A percentile compares a stretch with the other conserved stretches of the same genome.
phyloP scores from a whole-genome alignment of 92 coral and sea anemone genomes.

The Blastomussa wellsi region DNA sequence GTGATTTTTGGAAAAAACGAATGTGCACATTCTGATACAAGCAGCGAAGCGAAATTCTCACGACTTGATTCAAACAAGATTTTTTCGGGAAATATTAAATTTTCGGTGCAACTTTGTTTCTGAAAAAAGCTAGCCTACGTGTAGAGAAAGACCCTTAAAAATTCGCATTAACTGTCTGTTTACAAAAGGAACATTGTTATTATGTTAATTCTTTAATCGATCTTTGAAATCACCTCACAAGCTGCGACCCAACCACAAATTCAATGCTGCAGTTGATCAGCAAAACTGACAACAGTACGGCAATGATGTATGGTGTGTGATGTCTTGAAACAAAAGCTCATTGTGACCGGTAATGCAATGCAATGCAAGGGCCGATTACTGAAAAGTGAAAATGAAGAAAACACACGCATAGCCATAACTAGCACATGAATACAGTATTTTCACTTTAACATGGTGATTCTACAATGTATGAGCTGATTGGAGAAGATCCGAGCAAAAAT shows the following conservation, averaged over 20 bases:
- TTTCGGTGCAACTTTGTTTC: not conserved
- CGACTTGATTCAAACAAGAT: not conserved
- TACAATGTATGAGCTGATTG: no score
- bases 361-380: not conserved
- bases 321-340: conserved; percentile 25
- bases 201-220: not conserved
- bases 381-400: not conserved
- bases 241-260: not conserved
- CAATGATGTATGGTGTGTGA: not conserved
- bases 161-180: not conserved
- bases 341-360: conserved; percentile 1
- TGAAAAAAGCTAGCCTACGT: no score
- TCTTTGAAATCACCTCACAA: not conserved
- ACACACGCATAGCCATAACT: not conserved
- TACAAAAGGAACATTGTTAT: not conserved
- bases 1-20: not conserved
- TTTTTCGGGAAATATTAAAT: not conserved
- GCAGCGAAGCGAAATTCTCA: not conserved
- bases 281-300: not conserved
- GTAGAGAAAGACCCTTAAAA: not conserved
- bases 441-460: not conserved
- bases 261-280: not conserved
- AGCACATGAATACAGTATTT: not conserved
- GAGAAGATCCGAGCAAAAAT: not conserved
- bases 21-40: no score